phyloP scores from a whole-genome alignment of 2,888 invertebrate species.

The Saturnia japonica region DNA sequence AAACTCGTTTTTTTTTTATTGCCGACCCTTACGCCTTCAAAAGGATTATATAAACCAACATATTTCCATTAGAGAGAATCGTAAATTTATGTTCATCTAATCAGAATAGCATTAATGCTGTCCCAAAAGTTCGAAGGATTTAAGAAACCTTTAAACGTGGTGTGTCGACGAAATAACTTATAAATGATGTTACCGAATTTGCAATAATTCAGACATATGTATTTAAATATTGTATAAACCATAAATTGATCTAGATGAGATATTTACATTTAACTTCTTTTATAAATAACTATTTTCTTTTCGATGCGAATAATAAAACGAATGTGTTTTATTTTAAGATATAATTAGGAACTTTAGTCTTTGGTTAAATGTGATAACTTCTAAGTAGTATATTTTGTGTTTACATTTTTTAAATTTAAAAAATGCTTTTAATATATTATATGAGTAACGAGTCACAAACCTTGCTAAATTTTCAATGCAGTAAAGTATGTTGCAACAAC shows the following conservation, averaged over 20 bases:
- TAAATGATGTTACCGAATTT: background rate
- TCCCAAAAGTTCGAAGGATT: constrained; percentile 30
- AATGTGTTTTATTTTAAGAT: background rate
- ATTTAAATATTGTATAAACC: background rate
- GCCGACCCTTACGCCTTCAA: constrained; percentile 24
- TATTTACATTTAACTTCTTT: background rate
- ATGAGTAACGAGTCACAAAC: background rate
- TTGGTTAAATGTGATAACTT: background rate
- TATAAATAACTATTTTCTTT: background rate
- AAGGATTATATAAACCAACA: constrained; percentile 30
- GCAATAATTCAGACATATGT: background rate
- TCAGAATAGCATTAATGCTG: constrained; percentile 53
- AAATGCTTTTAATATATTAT: background rate
- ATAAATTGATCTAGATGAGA: background rate
- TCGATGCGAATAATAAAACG: no score
- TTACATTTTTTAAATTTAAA: no score
- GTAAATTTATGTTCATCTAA: constrained; percentile 60
- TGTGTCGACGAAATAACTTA: constrained; percentile 7
- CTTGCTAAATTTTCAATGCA: background rate
- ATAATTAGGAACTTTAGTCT: background rate
- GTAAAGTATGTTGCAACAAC: background rate
- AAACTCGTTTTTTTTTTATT: constrained; percentile 34
- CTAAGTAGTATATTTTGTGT: background rate
- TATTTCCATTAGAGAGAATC: constrained; percentile 46
- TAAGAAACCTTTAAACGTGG: constrained; percentile 4